Evolutionary conservation across 1,140 invertebrate species (phyloP).

Genomic region (Drosophila pallidifrons): DNA sequence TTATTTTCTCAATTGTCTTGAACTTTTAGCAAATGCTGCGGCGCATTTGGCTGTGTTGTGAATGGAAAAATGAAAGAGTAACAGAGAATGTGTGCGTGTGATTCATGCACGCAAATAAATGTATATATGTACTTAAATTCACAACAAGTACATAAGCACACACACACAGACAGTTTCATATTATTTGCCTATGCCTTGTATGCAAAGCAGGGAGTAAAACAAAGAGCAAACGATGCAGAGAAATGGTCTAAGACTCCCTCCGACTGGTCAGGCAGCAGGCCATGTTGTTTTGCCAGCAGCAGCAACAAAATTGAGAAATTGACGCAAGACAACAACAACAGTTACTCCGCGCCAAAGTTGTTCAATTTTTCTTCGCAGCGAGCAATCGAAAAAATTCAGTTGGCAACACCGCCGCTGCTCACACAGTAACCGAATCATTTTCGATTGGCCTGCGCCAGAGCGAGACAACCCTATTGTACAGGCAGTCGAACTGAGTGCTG

Average conservation of each 20-base stretch:
- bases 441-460: conserved; percentile 44
- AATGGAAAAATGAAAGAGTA: conserved; percentile 52
- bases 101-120: conserved; percentile 37
- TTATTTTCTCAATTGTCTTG: conserved; percentile 45
- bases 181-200: conserved; percentile 31
- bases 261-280: conserved; percentile 22
- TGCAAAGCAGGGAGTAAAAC: conserved; percentile 63
- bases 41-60: conserved; percentile 55
- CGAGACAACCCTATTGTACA: conserved; percentile 43
- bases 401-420: conserved; percentile 68
- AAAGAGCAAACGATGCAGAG: conserved; percentile 50
- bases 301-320: conserved; percentile 7
- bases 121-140: conserved; percentile 11
- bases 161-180: background rate
- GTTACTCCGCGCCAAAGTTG: conserved; percentile 70
- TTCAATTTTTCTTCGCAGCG: conserved; percentile 36
- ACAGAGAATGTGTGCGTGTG: conserved; percentile 36
- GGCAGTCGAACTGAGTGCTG: conserved; percentile 22
- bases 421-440: conserved; percentile 12
- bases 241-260: conserved; percentile 55
- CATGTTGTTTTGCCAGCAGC: conserved; percentile 34
- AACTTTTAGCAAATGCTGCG: conserved; percentile 51
- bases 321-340: conserved; percentile 57
- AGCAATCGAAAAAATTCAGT: conserved; percentile 58
- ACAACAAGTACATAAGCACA: background rate